Base-by-base conservation (phyloP, 2,797 vertebrate genomes). In the Nothura maculosa region DNA sequence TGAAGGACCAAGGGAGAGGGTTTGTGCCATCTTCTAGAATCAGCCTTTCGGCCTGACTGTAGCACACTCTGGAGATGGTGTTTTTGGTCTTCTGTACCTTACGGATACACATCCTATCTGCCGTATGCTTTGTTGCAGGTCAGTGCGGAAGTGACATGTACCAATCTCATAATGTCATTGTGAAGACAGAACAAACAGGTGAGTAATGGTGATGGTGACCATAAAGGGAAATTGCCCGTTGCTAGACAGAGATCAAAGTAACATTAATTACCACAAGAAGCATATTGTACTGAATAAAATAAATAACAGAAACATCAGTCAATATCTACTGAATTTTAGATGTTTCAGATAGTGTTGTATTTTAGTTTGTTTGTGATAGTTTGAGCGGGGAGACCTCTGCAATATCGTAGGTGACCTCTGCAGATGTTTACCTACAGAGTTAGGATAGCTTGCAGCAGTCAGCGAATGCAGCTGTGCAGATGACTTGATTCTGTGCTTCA, bases 101-200 rank as follows among this genome's bases (percentile, higher is more conserved):
- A 2, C 55, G 79, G 45, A 76, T 40, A 28, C 42, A 32, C 1
- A 1, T 60, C 28, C 10, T 58, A 22, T 61, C 34, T 85, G 25
- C 76, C 24, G 10, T 93, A 42, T 61, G 36, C 63, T 97, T 84
- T 97, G 92, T 97, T 94, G 55, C 92, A 99, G 98, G 97, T 83
- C 98, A 98, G 64, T 98, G 98, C 72, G 97, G 97, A 93, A 98
- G 97, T 50, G 98, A 98, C 76, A 94, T 98, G 85, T 98, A 98
- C 73, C 97, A 97, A 87, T 93, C 98, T 54, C 98, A 97, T 74
- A 98, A 98, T 40, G 97, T 98, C 89, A 97, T 98, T 79, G 98
- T 99, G 95, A 99, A 99, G 95, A 97, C 98, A 50, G 98, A 99
- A 89, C 97, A 98, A 96, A 94, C 97, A 61, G 98, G 98, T 98